Evolutionary conservation across 1,140 invertebrate genomes (phyloP).

Genomic region (Meloidogyne chitwoodi): DNA sequence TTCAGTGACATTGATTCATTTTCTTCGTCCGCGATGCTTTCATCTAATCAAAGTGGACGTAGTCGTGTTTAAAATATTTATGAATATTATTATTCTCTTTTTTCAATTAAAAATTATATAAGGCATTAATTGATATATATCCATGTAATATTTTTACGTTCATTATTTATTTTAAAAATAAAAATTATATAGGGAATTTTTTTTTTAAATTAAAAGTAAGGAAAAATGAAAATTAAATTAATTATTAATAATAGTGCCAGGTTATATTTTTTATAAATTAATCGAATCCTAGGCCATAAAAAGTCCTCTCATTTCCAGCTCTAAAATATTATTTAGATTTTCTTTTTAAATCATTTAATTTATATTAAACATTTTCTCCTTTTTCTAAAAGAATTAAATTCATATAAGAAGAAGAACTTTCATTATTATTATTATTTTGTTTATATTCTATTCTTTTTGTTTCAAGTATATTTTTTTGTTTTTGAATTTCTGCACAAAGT

Average conservation of each 20-base stretch:
- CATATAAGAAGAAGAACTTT: not conserved
- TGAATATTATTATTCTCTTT: not conserved
- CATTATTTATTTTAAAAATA: no score
- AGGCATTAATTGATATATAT: no score
- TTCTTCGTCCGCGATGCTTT: not conserved
- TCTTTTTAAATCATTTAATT: no score
- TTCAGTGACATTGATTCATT: not conserved
- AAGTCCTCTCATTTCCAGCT: no score
- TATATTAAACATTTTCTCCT: not conserved
- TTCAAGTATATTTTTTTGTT: slow-evolving; percentile 7
- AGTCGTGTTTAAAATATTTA: not conserved
- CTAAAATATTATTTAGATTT: no score
- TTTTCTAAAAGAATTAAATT: not conserved
- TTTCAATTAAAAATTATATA: not conserved
- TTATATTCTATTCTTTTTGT: not conserved
- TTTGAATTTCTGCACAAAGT: slow-evolving; percentile 3
- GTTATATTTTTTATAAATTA: no score
- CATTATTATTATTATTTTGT: not conserved
- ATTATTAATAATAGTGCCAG: no score
- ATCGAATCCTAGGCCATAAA: no score
- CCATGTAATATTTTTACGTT: no score
- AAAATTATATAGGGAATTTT: no score
- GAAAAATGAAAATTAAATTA: no score
- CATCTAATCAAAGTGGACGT: not conserved
- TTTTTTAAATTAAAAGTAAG: no score